phyloP scores from a whole-genome alignment of 2,797 vertebrate genomes.

The Cynodonichthys magdalenae region DNA sequence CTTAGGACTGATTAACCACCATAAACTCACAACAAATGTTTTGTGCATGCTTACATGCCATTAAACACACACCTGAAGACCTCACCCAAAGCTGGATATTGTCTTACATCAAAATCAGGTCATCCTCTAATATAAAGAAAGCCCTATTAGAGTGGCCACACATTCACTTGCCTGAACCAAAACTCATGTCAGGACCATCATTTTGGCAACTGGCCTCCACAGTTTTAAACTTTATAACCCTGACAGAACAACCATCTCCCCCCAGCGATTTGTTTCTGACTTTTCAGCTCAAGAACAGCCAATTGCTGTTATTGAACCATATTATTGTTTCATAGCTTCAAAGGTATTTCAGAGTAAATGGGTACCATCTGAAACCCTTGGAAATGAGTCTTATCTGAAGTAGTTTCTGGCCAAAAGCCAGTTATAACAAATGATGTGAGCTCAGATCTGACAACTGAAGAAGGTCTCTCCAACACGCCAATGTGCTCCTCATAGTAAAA shows the following conservation, averaged over 20 bases:
- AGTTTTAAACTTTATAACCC: slow-evolving; percentile 7
- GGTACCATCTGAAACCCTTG: slow-evolving; percentile 31
- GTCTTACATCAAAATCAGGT: too few species aligned
- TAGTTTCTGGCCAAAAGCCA: slow-evolving; percentile 30
- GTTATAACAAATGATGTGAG: neutral
- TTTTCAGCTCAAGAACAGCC: slow-evolving; percentile 16
- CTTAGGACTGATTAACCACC: too few species aligned
- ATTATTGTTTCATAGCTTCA: slow-evolving; percentile 33
- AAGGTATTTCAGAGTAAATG: slow-evolving; percentile 40
- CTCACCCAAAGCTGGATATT: too few species aligned
- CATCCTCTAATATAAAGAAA: neutral
- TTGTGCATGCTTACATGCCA: too few species aligned
- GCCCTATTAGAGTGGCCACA: slow-evolving; percentile 3
- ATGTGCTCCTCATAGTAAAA: neutral
- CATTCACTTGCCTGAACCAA: neutral
- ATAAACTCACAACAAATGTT: too few species aligned
- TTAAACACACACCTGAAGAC: too few species aligned
- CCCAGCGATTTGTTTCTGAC: slow-evolving; percentile 7
- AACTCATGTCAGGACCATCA: neutral
- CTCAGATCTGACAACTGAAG: slow-evolving; percentile 3
- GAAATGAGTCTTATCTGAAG: slow-evolving; percentile 46
- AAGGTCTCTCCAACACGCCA: slow-evolving; percentile 4
- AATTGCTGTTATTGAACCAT: slow-evolving; percentile 23
- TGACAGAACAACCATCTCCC: neutral
- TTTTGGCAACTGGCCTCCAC: slow-evolving; percentile 12